Evolutionary conservation across 2,113 vertebrate species (phyloP), one percentile per base, ranked within the genome.

Genomic region (Aspidoscelis tigris): DNA sequence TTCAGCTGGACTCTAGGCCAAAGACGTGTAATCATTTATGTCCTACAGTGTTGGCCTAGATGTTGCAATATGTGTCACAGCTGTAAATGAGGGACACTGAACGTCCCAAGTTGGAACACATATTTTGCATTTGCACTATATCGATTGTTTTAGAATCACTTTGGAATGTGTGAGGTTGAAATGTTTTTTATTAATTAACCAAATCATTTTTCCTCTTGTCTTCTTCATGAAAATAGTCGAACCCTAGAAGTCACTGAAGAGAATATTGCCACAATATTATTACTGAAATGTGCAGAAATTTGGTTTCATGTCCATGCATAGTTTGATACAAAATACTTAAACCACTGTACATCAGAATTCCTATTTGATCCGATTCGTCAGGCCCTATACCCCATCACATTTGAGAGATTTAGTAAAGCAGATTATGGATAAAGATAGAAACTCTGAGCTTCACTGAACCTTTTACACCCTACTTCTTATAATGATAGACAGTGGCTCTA

Each of bases 401-500:
- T 91, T 14, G 64, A 77, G 41, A 81, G 50, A 71, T 26, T 90
- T 47, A 75, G 70, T 55, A 86, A 87, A 87, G 11, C 58, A 68
- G 21, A 26, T 79, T 88, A 78, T 41, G 6, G 74, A 86, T 85
- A 87, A 76, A 86, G 90, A 90, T 5, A 85, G 71, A 70, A 87
- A 77, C 78, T 86, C 65, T 85, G 53, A 76, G 74, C 58, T 64
- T 76, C 61, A 69, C 24, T 47, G 73, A 66, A 88, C 89, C 78
- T 84, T 87, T 82, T n/a, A 0, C 41, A 83, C 74, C 18, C 85
- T 81, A 73, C 72, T 70, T 22, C 73, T 88, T 88, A 66, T 83
- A 81, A 72, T 89, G 90, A 91, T 24, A 86, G 33, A 92, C 61
- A 77, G 53, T 76, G 55, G 76, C 55, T 55, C 64, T 79, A 88